Evolutionary conservation across 2,888 invertebrate genomes (phyloP).

Genomic region (Podotricha telesiphe): DNA sequence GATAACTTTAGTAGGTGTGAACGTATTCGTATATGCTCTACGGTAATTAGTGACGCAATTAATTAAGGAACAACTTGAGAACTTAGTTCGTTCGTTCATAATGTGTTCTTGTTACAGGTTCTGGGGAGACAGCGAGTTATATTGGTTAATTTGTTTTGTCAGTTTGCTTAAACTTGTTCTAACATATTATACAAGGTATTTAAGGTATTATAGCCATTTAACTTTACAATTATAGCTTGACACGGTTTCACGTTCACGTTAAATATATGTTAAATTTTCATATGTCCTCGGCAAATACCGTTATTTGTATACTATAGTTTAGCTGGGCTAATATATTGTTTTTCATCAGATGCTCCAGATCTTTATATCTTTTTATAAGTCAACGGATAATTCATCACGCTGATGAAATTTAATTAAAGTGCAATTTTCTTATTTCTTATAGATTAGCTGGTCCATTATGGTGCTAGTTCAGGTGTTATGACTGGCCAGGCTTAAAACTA

Average conservation of each 20-base stretch:
- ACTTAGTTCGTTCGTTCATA: constrained; percentile 10
- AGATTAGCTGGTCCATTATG: too few relatives aligned
- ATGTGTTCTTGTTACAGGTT: constrained; percentile 19
- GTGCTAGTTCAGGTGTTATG: too few relatives aligned
- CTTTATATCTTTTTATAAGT: too few relatives aligned
- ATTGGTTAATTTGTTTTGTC: constrained; percentile 16
- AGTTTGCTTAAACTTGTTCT: constrained; percentile 5
- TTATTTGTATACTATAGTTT: too few relatives aligned
- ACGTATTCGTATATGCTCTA: constrained; percentile 5
- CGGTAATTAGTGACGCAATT: constrained; percentile 13
- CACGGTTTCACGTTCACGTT: background rate
- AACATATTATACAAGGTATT: background rate
- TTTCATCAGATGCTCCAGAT: too few relatives aligned
- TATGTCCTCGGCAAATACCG: too few relatives aligned
- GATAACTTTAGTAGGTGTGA: background rate
- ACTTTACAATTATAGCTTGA: background rate
- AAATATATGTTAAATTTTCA: too few relatives aligned
- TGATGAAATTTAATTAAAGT: too few relatives aligned
- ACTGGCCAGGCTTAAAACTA: too few relatives aligned
- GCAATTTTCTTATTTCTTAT: too few relatives aligned
- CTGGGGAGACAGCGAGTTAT: constrained; percentile 2
- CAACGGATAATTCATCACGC: too few relatives aligned
- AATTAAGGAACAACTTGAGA: constrained; percentile 19
- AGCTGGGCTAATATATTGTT: too few relatives aligned
- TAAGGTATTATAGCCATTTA: background rate